Evolutionary conservation across 2,113 vertebrate species (phyloP).

Genomic region (Epinephelus fuscoguttatus): DNA sequence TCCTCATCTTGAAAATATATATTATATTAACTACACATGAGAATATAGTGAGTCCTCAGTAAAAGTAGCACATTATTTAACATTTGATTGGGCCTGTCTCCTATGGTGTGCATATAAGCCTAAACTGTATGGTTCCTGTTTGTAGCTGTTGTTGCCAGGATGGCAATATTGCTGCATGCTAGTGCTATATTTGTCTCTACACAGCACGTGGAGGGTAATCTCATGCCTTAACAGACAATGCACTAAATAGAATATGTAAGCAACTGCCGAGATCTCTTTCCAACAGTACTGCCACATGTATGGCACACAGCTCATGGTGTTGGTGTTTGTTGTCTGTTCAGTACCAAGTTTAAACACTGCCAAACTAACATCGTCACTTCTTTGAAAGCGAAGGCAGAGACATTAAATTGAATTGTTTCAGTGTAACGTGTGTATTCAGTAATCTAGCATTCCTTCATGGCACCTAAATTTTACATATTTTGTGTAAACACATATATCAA

Average conservation of each 20-base stretch:
- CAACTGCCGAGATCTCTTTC: slow-evolving; percentile 82
- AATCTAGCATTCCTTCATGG: slow-evolving; percentile 80
- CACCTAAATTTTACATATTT: slow-evolving; percentile 82
- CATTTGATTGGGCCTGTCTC: slow-evolving; percentile 75
- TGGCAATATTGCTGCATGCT: slow-evolving; percentile 80
- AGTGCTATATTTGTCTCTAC: slow-evolving; percentile 82
- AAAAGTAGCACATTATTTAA: slow-evolving; percentile 73
- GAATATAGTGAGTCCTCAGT: slow-evolving; percentile 48
- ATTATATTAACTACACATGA: background rate
- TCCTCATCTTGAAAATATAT: slow-evolving; percentile 4
- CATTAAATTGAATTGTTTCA: slow-evolving; percentile 59
- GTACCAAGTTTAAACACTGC: slow-evolving; percentile 78
- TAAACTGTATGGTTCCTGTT: slow-evolving; percentile 75
- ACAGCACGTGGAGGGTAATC: slow-evolving; percentile 82
- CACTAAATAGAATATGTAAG: slow-evolving; percentile 82
- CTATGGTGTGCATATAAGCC: slow-evolving; percentile 73
- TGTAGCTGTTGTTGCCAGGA: slow-evolving; percentile 78
- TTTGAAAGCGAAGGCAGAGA: slow-evolving; percentile 68
- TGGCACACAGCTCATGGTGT: slow-evolving; percentile 76
- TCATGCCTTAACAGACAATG: slow-evolving; percentile 85
- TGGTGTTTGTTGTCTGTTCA: slow-evolving; percentile 74
- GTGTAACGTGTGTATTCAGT: slow-evolving; percentile 75
- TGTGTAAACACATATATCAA: slow-evolving; percentile 84
- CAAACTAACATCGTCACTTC: slow-evolving; percentile 74
- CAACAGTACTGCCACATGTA: slow-evolving; percentile 77